A percentile compares a stretch with the other conserved stretches of the same genome.
Conservation (phyloP, 2,797 vertebrate species). For the Lycodopsis pacificus region DNA sequence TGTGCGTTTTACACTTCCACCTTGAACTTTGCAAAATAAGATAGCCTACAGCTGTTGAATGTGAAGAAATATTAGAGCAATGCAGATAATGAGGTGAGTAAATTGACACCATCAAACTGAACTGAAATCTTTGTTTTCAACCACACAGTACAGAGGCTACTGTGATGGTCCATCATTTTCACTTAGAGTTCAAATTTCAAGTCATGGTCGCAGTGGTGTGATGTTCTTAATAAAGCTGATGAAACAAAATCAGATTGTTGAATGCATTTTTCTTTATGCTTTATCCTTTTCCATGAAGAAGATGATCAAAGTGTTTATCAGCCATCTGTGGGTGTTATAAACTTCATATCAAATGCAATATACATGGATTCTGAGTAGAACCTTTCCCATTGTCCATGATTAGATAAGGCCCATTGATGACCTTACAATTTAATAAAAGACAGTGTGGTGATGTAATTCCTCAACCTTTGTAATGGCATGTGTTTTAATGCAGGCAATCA, state of each 20-base stretch:
- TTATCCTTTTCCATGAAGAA: neutral
- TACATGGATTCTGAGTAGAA: neutral
- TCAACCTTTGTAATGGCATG: constrained; percentile 32
- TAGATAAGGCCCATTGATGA: constrained; percentile 33
- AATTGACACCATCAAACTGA: neutral
- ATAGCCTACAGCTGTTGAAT: neutral
- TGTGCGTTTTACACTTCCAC: neutral
- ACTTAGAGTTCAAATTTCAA: constrained; percentile 5
- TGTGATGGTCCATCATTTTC: neutral
- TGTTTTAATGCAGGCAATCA: neutral
- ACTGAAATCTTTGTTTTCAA: neutral
- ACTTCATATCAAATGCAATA: neutral
- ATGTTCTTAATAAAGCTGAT: neutral
- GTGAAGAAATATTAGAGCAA: neutral
- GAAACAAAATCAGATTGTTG: neutral
- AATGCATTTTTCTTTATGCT: neutral
- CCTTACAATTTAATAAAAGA: constrained; percentile 11
- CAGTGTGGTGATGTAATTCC: neutral
- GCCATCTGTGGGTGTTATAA: neutral
- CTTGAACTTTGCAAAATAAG: neutral
- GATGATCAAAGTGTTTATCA: neutral
- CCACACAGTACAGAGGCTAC: neutral
- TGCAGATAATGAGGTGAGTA: neutral
- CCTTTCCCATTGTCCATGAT: constrained; percentile 2
- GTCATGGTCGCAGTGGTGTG: neutral